These are phyloP conservation scores for Heliothis virescens DNA, from an alignment of 1,140 invertebrate genomes.

Conservation along the genomic window DNA sequence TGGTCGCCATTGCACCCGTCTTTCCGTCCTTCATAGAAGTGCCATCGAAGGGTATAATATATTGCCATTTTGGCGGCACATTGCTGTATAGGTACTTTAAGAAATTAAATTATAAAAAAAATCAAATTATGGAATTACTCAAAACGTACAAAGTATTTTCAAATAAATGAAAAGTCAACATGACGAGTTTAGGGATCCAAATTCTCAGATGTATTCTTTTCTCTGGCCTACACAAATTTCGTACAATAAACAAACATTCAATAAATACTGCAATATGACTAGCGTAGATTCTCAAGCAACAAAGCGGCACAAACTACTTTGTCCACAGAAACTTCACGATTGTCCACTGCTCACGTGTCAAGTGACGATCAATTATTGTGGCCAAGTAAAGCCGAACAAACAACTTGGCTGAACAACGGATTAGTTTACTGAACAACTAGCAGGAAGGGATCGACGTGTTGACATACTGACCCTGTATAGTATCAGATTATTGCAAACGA, in stretches of 20 bases:
- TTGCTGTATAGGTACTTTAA: too few species aligned
- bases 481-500: neutral
- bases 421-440: conserved; percentile 50
- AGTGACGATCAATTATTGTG: conserved; percentile 63
- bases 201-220: too few species aligned
- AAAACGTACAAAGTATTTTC: too few species aligned
- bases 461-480: neutral
- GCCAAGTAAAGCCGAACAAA: conserved; percentile 53
- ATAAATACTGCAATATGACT: too few species aligned
- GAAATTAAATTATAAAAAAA: too few species aligned
- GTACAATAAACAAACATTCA: too few species aligned
- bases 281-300: neutral
- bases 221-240: too few species aligned
- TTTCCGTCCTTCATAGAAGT: too few species aligned
- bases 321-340: conserved; percentile 19
- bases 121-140: too few species aligned
- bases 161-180: neutral
- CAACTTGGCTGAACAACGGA: conserved; percentile 52
- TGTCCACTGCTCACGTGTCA: conserved; percentile 55
- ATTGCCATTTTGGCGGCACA: too few species aligned
- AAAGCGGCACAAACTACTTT: conserved; percentile 38
- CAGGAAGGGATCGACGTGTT: conserved; percentile 1
- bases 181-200: too few species aligned
- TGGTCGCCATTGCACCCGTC: neutral
- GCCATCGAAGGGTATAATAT: too few species aligned